Conservation (phyloP, 1,140 invertebrate species). For the Drosophila equinoxialis region DNA sequence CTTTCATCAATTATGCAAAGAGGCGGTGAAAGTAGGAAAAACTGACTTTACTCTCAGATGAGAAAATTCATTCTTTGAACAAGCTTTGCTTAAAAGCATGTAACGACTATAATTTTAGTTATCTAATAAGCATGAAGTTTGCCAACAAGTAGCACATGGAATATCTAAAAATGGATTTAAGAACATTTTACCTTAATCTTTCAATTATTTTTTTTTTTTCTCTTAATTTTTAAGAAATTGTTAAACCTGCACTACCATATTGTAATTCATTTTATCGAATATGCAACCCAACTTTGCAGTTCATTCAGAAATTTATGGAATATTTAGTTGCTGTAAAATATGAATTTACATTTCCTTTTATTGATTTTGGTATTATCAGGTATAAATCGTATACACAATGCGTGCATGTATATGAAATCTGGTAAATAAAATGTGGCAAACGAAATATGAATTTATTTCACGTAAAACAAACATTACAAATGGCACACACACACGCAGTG, state of each 20-base stretch:
- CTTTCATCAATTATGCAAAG: neutral
- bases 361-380: conserved; percentile 24
- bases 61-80: too few relatives aligned
- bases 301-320: conserved; percentile 10
- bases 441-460: conserved; percentile 61
- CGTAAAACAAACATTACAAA: conserved; percentile 56
- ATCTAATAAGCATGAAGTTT: too few relatives aligned
- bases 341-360: conserved; percentile 31
- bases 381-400: conserved; percentile 11
- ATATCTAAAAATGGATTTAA: too few relatives aligned
- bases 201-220: too few relatives aligned
- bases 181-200: too few relatives aligned
- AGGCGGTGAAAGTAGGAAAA: neutral
- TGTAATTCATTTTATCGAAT: neutral
- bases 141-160: too few relatives aligned
- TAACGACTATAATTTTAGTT: too few relatives aligned
- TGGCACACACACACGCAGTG: conserved; percentile 37
- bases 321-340: conserved; percentile 24
- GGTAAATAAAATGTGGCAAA: conserved; percentile 47
- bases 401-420: conserved; percentile 14
- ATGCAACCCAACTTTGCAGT: neutral
- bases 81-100: too few relatives aligned
- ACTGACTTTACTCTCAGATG: neutral
- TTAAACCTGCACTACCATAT: neutral
- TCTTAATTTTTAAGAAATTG: too few relatives aligned